Conservation (phyloP, 30 jellyfish, hydroid and myxozoan genomes). For the Rhopilema esculentum region DNA sequence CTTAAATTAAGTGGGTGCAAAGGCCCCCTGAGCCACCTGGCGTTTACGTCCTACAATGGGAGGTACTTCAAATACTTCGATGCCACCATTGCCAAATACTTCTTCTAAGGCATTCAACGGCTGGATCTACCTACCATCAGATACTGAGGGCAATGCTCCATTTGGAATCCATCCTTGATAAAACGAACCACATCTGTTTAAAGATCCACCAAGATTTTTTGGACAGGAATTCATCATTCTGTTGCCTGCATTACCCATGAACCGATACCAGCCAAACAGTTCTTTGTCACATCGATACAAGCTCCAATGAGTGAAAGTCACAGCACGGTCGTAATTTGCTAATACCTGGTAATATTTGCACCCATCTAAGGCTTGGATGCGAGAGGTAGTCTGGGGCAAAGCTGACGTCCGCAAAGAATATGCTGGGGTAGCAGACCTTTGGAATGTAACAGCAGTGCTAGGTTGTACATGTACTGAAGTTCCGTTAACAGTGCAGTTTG, state of each 20-base stretch:
- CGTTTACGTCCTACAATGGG: too few species aligned
- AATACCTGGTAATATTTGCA: slow-evolving; percentile 40
- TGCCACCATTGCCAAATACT: too few species aligned
- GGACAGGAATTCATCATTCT: slow-evolving; percentile 33
- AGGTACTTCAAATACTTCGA: too few species aligned
- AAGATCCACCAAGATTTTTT: slow-evolving; percentile 6
- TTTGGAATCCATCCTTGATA: slow-evolving; percentile 68
- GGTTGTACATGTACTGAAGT: neutral
- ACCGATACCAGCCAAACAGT: slow-evolving; percentile 53
- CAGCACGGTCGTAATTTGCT: neutral
- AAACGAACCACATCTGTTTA: slow-evolving; percentile 73
- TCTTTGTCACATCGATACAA: slow-evolving; percentile 23
- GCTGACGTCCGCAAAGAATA: neutral
- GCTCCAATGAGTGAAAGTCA: slow-evolving; percentile 21
- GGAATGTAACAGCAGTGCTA: neutral
- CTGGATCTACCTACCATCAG: slow-evolving; percentile 61
- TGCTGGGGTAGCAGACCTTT: slow-evolving; percentile 8
- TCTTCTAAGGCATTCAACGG: too few species aligned
- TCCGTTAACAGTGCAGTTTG: neutral
- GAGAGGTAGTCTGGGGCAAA: neutral
- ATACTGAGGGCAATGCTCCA: slow-evolving; percentile 2
- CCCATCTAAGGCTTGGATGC: slow-evolving; percentile 28
- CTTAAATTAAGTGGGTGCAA: too few species aligned
- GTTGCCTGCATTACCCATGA: slow-evolving; percentile 42
- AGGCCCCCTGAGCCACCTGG: too few species aligned